Conservation (phyloP, 1,140 invertebrate species). For the Araneus ventricosus region DNA sequence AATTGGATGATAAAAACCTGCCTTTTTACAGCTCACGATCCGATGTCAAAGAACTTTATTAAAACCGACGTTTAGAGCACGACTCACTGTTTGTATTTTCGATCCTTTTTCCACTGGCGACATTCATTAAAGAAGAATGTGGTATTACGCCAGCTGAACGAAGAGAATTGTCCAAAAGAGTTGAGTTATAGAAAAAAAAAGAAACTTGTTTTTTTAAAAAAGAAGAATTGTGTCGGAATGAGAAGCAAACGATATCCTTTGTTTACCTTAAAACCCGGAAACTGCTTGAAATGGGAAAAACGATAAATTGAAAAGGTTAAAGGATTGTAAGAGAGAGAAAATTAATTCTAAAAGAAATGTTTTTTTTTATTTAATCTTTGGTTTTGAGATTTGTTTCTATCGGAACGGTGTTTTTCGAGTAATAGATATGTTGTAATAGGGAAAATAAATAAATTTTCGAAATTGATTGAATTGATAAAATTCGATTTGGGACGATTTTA, state of each 20-base stretch:
- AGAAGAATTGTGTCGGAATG: background rate
- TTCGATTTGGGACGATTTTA: too few species aligned
- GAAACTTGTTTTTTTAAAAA: background rate
- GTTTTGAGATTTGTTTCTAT: too few species aligned
- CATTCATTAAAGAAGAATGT: conserved; percentile 56
- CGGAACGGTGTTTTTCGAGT: too few species aligned
- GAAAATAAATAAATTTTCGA: too few species aligned
- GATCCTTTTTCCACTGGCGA: background rate
- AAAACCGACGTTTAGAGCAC: conserved; percentile 32
- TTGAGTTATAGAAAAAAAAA: background rate
- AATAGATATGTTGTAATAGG: too few species aligned
- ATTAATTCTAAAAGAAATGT: too few species aligned
- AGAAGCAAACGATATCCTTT: background rate
- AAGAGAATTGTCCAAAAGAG: background rate
- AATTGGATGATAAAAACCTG: conserved; percentile 26
- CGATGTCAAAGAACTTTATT: conserved; percentile 66
- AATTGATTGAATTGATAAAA: too few species aligned
- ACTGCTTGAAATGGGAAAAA: background rate
- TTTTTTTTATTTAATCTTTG: too few species aligned
- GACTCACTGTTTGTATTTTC: conserved; percentile 14
- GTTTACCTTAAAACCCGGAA: background rate
- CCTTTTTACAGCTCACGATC: conserved; percentile 48
- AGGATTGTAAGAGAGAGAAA: too few species aligned
- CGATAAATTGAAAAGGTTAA: too few species aligned
- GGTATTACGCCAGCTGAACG: background rate